Base-by-base conservation (phyloP, 2,797 vertebrate species). In the Gallinago solitaria region DNA sequence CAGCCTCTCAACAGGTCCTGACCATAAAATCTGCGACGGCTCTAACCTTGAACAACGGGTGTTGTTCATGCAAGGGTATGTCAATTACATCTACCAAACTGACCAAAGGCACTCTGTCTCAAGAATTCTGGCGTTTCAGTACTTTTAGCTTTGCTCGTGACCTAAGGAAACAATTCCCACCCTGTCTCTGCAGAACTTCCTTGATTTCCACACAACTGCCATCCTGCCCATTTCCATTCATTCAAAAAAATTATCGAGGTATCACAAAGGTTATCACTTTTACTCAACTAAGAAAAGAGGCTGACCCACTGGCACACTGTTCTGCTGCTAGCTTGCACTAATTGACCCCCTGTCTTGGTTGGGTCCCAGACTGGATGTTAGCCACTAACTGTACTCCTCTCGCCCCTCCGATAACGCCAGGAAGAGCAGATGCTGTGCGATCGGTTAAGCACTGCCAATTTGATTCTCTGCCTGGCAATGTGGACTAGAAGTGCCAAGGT, bases 391-490 rank as follows among this genome's bases (percentile, higher is more conserved):
- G 93, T 74, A 60, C 59, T 77, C 37, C 70, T 87, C 86, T 90
- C 35, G 28, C 32, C 90, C 54, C 64, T 67, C 53, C 82, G 90
- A 60, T 45, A 92, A 81, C 32, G 75, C 50, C 63, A 94, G 32
- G 39, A 54, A 81, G 81, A 94, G 85, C 70, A 95, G 83, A 87
- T 67, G 85, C 59, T 81, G 23, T 81, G 77, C 4, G 9, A 81
- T 25, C 1, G 0, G 89, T 94, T 84, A 85, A 95, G 32, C 92
- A 86, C 56, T 73, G 80, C 67, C 89, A 85, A 60, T 91, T 90
- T 91, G 83, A 75, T 74, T 90, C 87, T 90, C 59, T 93, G 79
- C 63, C 54, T 83, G 63, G 85, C 56, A 91, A 88, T 57, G 61
- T 32, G n/a, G 56, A 82, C 54, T 75, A 69, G 54, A 95, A 96